Percentiles rank a stretch among this genome's conserved stretches.
Evolutionary conservation across 2,888 invertebrate genomes (phyloP).

Genomic region (Patella caerulea): DNA sequence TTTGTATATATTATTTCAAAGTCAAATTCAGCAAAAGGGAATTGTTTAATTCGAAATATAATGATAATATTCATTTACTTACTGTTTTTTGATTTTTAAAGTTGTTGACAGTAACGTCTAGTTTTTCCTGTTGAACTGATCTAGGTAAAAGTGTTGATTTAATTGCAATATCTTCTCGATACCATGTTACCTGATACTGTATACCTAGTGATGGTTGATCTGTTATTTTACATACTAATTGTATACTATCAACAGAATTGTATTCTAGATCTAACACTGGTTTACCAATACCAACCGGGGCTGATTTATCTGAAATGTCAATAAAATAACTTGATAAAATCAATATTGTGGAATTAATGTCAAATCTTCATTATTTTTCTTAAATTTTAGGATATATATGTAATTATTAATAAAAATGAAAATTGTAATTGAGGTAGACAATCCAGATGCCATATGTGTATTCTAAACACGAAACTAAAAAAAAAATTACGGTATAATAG

Average conservation of each 20-base stretch:
- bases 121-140: not conserved
- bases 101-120: slow-evolving; percentile 22
- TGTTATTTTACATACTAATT: slow-evolving; percentile 31
- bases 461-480: too few species aligned
- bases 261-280: slow-evolving; percentile 34
- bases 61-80: slow-evolving; percentile 1
- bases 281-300: slow-evolving; percentile 28
- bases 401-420: too few species aligned
- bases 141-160: slow-evolving; percentile 24
- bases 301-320: not conserved
- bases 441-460: too few species aligned
- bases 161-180: slow-evolving; percentile 28
- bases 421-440: too few species aligned
- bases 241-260: slow-evolving; percentile 22
- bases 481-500: too few species aligned
- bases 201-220: slow-evolving; percentile 32
- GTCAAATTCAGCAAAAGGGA: too few species aligned
- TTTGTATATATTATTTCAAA: too few species aligned
- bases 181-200: slow-evolving; percentile 45
- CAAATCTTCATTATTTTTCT: too few species aligned
- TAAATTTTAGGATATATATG: too few species aligned
- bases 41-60: not conserved
- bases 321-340: too few species aligned
- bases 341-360: too few species aligned
- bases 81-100: slow-evolving; percentile 34